These are phyloP conservation scores for Enteromius argenteus DNA, from an alignment of 2,797 vertebrate species.

Conservation along the genomic window DNA sequence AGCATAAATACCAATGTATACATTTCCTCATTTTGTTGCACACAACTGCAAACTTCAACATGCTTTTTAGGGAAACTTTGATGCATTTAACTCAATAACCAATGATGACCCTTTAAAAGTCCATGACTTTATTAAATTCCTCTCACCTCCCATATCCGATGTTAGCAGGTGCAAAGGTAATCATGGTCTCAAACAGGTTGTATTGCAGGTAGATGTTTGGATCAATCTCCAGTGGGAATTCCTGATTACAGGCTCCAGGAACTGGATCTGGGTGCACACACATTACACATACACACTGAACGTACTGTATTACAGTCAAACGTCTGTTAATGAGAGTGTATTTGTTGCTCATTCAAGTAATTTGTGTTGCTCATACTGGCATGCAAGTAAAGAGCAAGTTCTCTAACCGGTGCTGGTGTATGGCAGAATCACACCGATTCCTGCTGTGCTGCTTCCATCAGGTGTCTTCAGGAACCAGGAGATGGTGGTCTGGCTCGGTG, in stretches of 20 bases:
- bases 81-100: neutral
- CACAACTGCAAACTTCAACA: neutral
- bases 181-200: constrained; percentile 85
- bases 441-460: constrained; percentile 70
- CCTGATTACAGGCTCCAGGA: constrained; percentile 92
- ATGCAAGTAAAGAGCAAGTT: neutral
- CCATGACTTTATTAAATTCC: neutral
- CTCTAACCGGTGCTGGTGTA: constrained; percentile 81
- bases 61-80: neutral
- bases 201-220: constrained; percentile 90
- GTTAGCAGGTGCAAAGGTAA: constrained; percentile 91
- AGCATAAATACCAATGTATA: neutral
- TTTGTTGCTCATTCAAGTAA: neutral
- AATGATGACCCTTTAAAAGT: neutral
- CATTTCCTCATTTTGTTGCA: neutral
- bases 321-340: neutral
- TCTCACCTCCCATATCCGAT: constrained; percentile 87
- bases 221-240: constrained; percentile 87
- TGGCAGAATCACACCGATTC: constrained; percentile 83
- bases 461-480: constrained; percentile 82
- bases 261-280: constrained; percentile 84
- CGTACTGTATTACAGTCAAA: neutral
- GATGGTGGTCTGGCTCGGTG: constrained; percentile 75
- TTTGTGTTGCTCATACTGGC: neutral
- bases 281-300: constrained; percentile 1